Evolutionary conservation across 2,113 vertebrate species (phyloP).

Genomic region (Chloropsis cyanopogon): DNA sequence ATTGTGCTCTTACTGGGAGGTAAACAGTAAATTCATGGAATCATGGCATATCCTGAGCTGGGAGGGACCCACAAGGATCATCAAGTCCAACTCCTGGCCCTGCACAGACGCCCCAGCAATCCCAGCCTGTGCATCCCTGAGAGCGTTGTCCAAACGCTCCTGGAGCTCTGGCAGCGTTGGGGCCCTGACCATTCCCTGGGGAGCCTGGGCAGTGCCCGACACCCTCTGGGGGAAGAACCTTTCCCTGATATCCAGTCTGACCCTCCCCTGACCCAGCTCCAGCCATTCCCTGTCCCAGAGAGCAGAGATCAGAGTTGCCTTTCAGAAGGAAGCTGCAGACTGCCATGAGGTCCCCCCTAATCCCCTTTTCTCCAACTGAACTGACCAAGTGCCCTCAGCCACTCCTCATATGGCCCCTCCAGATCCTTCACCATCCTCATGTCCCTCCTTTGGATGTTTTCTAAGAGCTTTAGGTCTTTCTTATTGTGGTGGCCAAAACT

Average conservation of each 20-base stretch:
- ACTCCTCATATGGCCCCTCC: neutral
- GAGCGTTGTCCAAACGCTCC: fast-evolving
- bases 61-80: neutral
- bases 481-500: neutral
- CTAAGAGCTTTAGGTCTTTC: neutral
- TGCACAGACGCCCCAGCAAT: neutral
- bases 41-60: neutral
- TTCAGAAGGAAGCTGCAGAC: neutral
- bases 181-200: neutral
- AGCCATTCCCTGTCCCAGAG: neutral
- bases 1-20: neutral
- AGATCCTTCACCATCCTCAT: neutral
- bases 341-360: neutral
- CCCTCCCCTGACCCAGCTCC: neutral
- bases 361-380: neutral
- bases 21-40: neutral
- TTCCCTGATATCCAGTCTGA: fast-evolving
- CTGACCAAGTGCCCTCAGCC: neutral
- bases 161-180: neutral
- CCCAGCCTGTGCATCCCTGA: neutral
- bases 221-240: neutral
- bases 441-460: neutral
- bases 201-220: fast-evolving
- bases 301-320: neutral
- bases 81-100: fast-evolving